A percentile compares a stretch with the other conserved stretches of the same genome.
Conservation (phyloP, 2,888 invertebrate species). For the Leptura quadrifasciata region DNA sequence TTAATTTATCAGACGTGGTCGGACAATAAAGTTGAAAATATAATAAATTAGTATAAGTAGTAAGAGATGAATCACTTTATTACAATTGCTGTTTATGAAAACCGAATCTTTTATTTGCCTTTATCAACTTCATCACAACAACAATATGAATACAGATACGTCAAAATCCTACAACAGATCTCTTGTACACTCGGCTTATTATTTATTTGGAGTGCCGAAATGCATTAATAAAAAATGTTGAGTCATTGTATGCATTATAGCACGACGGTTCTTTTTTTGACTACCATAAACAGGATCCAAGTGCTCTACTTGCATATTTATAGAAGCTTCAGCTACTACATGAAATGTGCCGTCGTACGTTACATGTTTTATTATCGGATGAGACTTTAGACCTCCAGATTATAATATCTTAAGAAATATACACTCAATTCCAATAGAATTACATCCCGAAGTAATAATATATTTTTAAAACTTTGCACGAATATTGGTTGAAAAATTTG, state of each 20-base stretch:
- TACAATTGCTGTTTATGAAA: background rate
- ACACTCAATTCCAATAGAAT: too few relatives aligned
- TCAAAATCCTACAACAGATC: constrained; percentile 1
- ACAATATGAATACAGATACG: constrained; percentile 7
- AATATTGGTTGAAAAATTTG: too few relatives aligned
- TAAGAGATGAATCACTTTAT: background rate
- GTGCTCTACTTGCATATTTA: constrained; percentile 19
- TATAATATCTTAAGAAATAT: too few relatives aligned
- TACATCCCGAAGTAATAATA: too few relatives aligned
- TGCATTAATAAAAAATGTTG: background rate
- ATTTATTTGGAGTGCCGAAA: constrained; percentile 4
- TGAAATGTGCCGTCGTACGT: constrained; percentile 36
- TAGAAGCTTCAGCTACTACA: constrained; percentile 40
- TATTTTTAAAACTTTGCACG: too few relatives aligned
- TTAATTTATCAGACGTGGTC: background rate
- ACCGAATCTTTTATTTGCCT: background rate
- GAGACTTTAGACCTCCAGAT: background rate
- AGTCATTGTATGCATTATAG: constrained; percentile 20
- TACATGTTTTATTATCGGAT: background rate
- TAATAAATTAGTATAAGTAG: background rate
- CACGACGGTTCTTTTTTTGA: background rate
- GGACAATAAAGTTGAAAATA: background rate
- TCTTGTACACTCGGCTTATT: background rate
- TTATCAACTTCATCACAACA: background rate
- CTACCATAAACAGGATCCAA: constrained; percentile 1